These are phyloP conservation scores for Tonatia bakeri DNA, from an alignment of 2,113 vertebrate species.

Conservation along the genomic window DNA sequence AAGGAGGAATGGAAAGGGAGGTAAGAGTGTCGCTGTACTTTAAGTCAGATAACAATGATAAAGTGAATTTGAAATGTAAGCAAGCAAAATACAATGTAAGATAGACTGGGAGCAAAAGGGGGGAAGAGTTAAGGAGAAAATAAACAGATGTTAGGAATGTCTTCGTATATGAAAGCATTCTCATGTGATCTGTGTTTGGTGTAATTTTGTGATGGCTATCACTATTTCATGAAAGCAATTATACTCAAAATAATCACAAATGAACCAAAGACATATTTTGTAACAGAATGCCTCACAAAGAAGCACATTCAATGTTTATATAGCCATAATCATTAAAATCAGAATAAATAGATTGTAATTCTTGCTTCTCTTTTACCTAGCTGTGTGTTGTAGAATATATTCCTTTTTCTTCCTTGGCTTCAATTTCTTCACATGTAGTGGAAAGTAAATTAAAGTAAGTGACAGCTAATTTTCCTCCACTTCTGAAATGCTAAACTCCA, in stretches of 20 bases:
- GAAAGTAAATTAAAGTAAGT: not conserved
- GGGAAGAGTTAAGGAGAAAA: not conserved
- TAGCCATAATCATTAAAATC: not conserved
- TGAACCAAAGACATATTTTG: not conserved
- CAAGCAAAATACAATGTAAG: not conserved
- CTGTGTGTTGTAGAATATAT: not conserved
- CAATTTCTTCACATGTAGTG: not conserved
- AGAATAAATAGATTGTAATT: not conserved
- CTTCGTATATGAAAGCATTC: not conserved
- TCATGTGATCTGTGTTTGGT: not conserved
- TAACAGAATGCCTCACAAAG: not conserved
- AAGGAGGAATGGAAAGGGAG: rapidly evolving
- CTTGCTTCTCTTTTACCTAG: not conserved
- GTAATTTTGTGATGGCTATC: not conserved
- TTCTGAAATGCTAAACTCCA: not conserved
- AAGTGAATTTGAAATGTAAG: not conserved
- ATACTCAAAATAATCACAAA: not conserved
- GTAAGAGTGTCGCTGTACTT: not conserved
- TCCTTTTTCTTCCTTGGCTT: not conserved
- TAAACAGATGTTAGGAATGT: not conserved
- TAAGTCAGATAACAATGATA: not conserved
- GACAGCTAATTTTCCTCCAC: slow-evolving; percentile 32
- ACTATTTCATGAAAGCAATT: not conserved
- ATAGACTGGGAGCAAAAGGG: not conserved
- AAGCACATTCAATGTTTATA: not conserved